Conservation (phyloP, 2,888 invertebrate species). For the Drosophila testacea region DNA sequence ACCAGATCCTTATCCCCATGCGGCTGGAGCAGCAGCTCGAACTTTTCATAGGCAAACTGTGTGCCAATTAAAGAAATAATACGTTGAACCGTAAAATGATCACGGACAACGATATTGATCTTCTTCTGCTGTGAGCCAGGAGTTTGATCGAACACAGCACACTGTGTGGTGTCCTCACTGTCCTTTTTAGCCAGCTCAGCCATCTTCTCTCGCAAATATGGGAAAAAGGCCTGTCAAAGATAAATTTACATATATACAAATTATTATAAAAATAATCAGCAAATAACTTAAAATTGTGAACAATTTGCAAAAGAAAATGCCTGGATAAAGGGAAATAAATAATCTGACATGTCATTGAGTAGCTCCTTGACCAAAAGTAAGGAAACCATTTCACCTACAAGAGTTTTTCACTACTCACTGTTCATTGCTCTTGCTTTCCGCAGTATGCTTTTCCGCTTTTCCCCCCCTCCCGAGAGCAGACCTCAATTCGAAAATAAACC, state of each 20-base stretch:
- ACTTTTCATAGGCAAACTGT: slow-evolving; percentile 82
- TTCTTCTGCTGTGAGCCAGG: slow-evolving; percentile 83
- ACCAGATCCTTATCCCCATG: slow-evolving; percentile 77
- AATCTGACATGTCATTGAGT: slow-evolving; percentile 31
- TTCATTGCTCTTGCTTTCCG: slow-evolving; percentile 40
- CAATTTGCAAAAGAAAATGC: slow-evolving; percentile 14
- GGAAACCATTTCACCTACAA: slow-evolving; percentile 14
- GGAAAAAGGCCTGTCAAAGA: slow-evolving; percentile 37
- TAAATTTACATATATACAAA: not conserved
- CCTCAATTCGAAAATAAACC: slow-evolving; percentile 65
- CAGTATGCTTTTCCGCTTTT: slow-evolving; percentile 1
- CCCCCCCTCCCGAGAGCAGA: slow-evolving; percentile 14
- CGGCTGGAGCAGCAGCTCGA: slow-evolving; percentile 83
- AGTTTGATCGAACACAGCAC: slow-evolving; percentile 84
- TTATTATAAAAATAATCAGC: too few species aligned
- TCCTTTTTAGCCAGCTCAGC: slow-evolving; percentile 60
- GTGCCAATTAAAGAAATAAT: slow-evolving; percentile 82
- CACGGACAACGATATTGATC: slow-evolving; percentile 83
- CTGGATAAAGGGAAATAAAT: slow-evolving; percentile 15
- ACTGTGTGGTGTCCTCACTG: slow-evolving; percentile 73
- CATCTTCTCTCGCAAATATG: slow-evolving; percentile 33
- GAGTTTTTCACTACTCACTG: slow-evolving; percentile 10
- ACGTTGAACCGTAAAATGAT: slow-evolving; percentile 81
- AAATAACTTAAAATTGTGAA: slow-evolving; percentile 34
- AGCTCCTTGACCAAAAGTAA: slow-evolving; percentile 22